Conservation (phyloP, 1,140 invertebrate species). For the Samia ricini region DNA sequence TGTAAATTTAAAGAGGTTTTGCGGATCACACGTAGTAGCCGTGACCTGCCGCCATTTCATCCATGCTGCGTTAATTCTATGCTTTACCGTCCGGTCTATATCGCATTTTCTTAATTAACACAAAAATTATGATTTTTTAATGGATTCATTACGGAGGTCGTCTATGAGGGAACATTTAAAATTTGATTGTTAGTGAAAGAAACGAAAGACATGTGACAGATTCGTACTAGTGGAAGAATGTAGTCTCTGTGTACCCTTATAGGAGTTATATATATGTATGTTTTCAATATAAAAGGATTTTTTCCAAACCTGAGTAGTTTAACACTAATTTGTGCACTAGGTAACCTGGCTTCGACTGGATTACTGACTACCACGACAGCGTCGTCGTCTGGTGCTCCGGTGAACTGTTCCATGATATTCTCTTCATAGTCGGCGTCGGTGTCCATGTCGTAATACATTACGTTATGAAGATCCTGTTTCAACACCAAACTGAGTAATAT, state of each 20-base stretch:
- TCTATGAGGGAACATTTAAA: too few species aligned
- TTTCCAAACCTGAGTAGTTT: constrained; percentile 36
- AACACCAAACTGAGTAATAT: constrained; percentile 9
- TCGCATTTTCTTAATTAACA: too few species aligned
- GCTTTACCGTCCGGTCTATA: too few species aligned
- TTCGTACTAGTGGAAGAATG: too few species aligned
- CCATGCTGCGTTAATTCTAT: too few species aligned
- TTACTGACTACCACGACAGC: constrained; percentile 42
- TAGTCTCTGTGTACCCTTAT: too few species aligned
- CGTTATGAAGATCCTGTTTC: constrained; percentile 26
- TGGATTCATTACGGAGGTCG: too few species aligned
- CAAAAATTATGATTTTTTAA: too few species aligned
- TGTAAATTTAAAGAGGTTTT: too few species aligned
- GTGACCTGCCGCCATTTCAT: too few species aligned
- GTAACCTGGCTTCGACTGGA: constrained; percentile 49
- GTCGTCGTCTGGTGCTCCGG: constrained; percentile 18
- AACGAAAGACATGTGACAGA: background rate
- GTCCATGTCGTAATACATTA: constrained; percentile 39
- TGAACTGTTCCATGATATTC: background rate
- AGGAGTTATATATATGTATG: background rate
- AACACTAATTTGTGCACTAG: constrained; percentile 47
- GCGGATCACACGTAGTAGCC: too few species aligned
- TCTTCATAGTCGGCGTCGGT: constrained; percentile 23
- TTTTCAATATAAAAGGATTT: background rate
- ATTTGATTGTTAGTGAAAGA: too few species aligned